Base-by-base conservation (phyloP, 30 jellyfish, hydroid and myxozoan genomes). In the Pseudorhiza aurosa region DNA sequence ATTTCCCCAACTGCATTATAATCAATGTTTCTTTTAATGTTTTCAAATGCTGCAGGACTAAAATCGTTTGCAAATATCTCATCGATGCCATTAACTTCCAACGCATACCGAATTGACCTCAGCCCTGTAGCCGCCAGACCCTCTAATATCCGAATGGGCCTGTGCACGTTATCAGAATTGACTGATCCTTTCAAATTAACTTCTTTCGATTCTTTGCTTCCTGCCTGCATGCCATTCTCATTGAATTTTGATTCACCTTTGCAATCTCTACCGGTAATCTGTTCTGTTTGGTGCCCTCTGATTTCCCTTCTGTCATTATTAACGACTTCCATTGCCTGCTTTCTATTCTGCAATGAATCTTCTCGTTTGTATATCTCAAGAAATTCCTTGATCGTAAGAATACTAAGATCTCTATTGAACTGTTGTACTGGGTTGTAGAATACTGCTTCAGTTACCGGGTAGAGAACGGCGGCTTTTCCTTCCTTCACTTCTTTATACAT, bases 41-140 rank as follows among this genome's bases (percentile, higher is more conserved):
- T 88, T 25, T 76, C 81, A 42, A 81, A 95, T 30, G 99, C 99
- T 27, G 87, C 92, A 17, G 78, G 30, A 49, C 96, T 88, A 10
- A 94, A 31, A 65, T 94, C 99, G 42, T 94, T 94, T 0, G 99
- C 97, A 50, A 86, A 68, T 9, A 94, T 69, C 59, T 57, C 25
- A 4, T 59, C 88, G 2, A 83, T 24, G 15, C 76, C 77, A 17
- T 88, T 83, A 8, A 94, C 79, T 56, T 94, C 99, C 12, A 82
- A 62, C 5, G 97, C 97, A 43, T 94, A 94, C 36, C 99, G 62
- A 15, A 94, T 45, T 1, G 97, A 89, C 39, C 99, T 69, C n/a
- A 94, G 50, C 4, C 99, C 99, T 0, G 96, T 84, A 6, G 99
- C 99, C 35, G 99, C 88, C 24, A 94, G 87, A 15, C 98, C 99